A percentile compares a stretch with the other conserved stretches of the same genome.
Evolutionary conservation across 2,888 invertebrate species (phyloP).

Genomic region (Anthoptus insignis): DNA sequence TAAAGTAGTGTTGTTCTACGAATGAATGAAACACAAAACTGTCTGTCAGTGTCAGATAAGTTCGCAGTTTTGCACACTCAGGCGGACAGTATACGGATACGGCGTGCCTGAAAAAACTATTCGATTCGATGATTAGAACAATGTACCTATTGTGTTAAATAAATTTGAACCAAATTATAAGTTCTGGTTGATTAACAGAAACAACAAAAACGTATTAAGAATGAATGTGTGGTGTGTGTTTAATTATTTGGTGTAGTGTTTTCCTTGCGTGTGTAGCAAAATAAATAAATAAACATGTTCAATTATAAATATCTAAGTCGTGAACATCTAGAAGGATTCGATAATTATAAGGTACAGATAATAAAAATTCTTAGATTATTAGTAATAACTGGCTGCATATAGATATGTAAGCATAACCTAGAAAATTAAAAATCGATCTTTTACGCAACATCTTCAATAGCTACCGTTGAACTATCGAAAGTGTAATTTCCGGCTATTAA

Average conservation of each 20-base stretch:
- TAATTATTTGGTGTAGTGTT: conserved; percentile 12
- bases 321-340: conserved; percentile 97
- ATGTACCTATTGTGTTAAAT: too few relatives aligned
- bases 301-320: conserved; percentile 93
- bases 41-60: too few relatives aligned
- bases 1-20: too few relatives aligned
- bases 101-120: not conserved
- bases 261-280: conserved; percentile 5
- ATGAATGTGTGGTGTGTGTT: conserved; percentile 1
- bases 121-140: too few relatives aligned
- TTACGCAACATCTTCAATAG: conserved; percentile 56
- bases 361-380: not conserved
- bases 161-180: too few relatives aligned
- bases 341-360: conserved; percentile 94
- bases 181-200: not conserved
- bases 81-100: too few relatives aligned
- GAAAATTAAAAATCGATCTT: conserved; percentile 58
- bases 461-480: not conserved
- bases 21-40: too few relatives aligned
- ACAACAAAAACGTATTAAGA: not conserved
- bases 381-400: not conserved
- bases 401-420: conserved; percentile 55
- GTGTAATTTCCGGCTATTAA: not conserved
- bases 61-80: too few relatives aligned
- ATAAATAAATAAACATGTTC: conserved; percentile 73